Evolutionary conservation across 2,888 invertebrate genomes (phyloP), one percentile per base, ranked within the genome.

Genomic region (Cataglyphis cursor): DNA sequence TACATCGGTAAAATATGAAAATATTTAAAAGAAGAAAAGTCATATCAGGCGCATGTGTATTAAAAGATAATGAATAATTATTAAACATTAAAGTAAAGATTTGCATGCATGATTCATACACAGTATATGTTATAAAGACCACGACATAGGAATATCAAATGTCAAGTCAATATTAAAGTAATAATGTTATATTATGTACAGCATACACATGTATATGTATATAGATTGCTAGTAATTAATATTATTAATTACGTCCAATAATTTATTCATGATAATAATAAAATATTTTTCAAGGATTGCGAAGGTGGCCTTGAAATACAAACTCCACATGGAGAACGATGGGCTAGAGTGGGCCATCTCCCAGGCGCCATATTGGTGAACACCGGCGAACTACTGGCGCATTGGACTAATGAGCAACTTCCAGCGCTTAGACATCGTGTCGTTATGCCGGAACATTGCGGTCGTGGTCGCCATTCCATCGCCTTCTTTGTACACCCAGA

Each of bases 401-500:
- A 96, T 64, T 98, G 97, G 98, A 97, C 98, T 5, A 96, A 96
- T 73, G 96, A 96, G 87, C 95, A 96, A 74, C 96, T 97, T 82
- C 96, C 97, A 28, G 97, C 98, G 76, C 96, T 97, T 92, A 95
- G 96, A 93, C 97, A 97, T 93, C 96, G 97, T 59, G 97, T 97
- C 10, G 96, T 97, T 18, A 96, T 97, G 4, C 97, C 97, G 0
- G 95, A 96, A 18, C 96, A 97, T 38, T 96, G 96, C 85, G 96
- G 96, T 0, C 96, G 96, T 86, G 96, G 96, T 3, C 96, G 97
- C n/a, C 97, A 97, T 95, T 97, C 97, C 90, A 96, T 97, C 87
- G 97, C 97, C 41, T 97, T 96, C 95, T 97, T 97, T 95, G 97
- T 97, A 90, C 97, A 97, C 95, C 97, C 97, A 2, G 97, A 97